Base-by-base conservation (phyloP, 2,888 invertebrate species). In the Ophion slaviceki region DNA sequence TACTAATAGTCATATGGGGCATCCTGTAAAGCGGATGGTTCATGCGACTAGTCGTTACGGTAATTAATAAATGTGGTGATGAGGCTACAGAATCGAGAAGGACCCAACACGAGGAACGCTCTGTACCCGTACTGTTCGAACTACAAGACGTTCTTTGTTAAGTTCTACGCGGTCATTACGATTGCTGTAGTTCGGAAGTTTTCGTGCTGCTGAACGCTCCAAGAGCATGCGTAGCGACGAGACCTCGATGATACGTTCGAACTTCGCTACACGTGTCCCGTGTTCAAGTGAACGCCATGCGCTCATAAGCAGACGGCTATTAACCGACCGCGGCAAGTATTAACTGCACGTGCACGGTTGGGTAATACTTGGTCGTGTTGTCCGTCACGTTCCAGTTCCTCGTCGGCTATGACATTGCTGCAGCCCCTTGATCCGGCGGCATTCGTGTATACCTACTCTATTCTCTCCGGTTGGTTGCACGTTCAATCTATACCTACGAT, bases 281-380 rank as follows among this genome's bases (percentile, higher is more conserved):
- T 80, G 80, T 82, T 61, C 85, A 82, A 79, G 85, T 75, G 79
- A 85, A 85, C 78, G 85, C 79, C 82, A 28, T 76, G 82, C 72
- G 47, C 72, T 66, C 36, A 36, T 36, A 36, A 36, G 36, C 36
- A 36, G 6, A 36, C 36, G 36, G 36, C 36, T 36, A 36, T 36
- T 36, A 36, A 36, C 36, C 2, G 36, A 36, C 36, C 36, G 36
- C 36, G 36, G 36, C 36, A 36, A 36, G 36, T 36, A 36, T 36
- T 36, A 36, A 36, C 36, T 36, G 2, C 36, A 4, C 36, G 53
- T 66, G 70, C 75, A 75, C 66, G 77, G 72, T 80, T 86, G 80
- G 85, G 82, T 86, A 86, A 85, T 82, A 86, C 80, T 86, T 80
- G 80, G 81, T 79, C 68, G 62, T 71, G 84, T 85, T 86, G 84